These are phyloP conservation scores for Psammodynastes pulverulentus DNA, from an alignment of 2,113 vertebrate species.

Conservation along the genomic window DNA sequence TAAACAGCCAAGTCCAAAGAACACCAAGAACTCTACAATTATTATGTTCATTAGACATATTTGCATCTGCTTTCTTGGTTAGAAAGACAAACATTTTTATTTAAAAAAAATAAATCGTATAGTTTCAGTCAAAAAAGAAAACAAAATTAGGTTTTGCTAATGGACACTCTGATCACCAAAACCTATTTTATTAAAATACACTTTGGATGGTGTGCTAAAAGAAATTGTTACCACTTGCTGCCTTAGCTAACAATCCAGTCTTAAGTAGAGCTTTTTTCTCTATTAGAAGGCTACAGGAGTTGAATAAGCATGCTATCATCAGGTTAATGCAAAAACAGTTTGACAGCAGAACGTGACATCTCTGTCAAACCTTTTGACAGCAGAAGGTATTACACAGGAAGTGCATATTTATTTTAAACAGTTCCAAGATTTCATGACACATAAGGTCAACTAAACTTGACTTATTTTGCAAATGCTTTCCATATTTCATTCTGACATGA, in stretches of 20 bases:
- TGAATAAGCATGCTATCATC: background rate
- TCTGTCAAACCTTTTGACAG: background rate
- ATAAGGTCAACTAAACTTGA: background rate
- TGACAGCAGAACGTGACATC: background rate
- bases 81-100: background rate
- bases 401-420: background rate
- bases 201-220: background rate
- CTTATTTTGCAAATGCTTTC: background rate
- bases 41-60: background rate
- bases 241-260: background rate
- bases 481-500: background rate
- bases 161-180: background rate
- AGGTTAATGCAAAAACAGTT: background rate
- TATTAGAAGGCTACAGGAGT: background rate
- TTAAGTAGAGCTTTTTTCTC: background rate
- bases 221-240: background rate
- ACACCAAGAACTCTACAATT: background rate
- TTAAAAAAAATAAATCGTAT: background rate
- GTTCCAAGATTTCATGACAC: background rate
- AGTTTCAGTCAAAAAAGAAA: background rate
- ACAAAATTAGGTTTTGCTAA: background rate
- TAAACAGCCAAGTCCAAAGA: background rate
- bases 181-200: background rate
- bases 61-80: background rate
- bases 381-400: background rate